phyloP scores from a whole-genome alignment of 2,113 vertebrate genomes.

The Mustela nigripes region DNA sequence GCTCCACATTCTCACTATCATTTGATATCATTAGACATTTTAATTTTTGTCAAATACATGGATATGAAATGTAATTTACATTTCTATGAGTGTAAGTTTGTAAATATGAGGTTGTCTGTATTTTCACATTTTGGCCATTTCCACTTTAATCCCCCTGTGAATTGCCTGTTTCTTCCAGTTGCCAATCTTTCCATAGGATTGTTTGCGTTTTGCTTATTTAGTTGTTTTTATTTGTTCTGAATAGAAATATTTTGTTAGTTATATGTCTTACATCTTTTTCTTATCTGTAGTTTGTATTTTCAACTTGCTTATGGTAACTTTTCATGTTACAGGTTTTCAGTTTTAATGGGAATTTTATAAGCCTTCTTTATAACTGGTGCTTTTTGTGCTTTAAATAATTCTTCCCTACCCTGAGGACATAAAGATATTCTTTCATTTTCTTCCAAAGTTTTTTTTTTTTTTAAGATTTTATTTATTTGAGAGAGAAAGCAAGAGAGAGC shows the following conservation, averaged over 20 bases:
- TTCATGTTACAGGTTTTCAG: not conserved
- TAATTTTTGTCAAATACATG: not conserved
- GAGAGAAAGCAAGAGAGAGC: not conserved
- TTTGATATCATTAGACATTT: not conserved
- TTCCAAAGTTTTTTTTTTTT: conserved; percentile 29
- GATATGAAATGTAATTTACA: not conserved
- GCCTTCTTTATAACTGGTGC: not conserved
- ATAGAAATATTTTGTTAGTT: not conserved
- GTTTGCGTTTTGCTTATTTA: not conserved
- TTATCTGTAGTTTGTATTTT: not conserved
- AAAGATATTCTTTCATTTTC: conserved; percentile 24
- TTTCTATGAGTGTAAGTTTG: not conserved
- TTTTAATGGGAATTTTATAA: conserved; percentile 40
- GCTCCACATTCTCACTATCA: not conserved
- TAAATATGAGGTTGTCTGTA: not conserved
- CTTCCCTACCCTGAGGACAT: not conserved
- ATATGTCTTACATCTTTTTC: not conserved
- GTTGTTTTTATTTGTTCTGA: not conserved
- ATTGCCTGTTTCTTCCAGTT: not conserved
- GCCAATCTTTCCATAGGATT: not conserved
- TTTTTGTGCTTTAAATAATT: not conserved
- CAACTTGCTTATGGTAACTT: not conserved
- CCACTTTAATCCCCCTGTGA: not conserved
- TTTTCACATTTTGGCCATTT: not conserved
- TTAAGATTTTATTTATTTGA: not conserved